Base-by-base conservation (phyloP, 2,888 invertebrate species). In the Morpho achilles region DNA sequence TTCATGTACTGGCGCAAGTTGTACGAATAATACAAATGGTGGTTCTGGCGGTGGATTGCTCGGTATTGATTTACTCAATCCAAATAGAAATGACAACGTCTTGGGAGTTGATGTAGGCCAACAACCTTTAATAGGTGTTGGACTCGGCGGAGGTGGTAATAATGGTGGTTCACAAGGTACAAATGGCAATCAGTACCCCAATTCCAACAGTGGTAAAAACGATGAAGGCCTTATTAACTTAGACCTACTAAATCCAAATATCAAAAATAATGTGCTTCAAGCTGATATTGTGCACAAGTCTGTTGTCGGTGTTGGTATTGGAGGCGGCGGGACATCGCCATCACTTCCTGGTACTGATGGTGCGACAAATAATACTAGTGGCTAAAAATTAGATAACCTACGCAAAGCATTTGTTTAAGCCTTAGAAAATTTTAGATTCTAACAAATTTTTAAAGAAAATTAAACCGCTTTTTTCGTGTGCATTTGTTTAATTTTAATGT, bases 61-160 rank as follows among this genome's bases (percentile, higher is more conserved):
- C 40, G 46, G 60, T 39, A 9, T 62, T 7, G 58, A 60, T 16
- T n/a, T 62, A 32, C 53, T 62, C 9, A 56, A 60, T 51, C 32
- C 43, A 32, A 56, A 59, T 9, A 60, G 58, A 40, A 62, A 56
- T 8, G 52, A 50, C 53, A 65, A 55, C 66, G 61, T 67, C 43
- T 56, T 59, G 53, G 65, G 48, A 46, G 44, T 60, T 40, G 64
- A 59, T 43, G 54, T 60, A 39, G 54, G 57, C 7, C 58, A 50
- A 10, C 51, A 52, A 47, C 52, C 56, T 56, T 1, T 65, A 47
- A 22, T 65, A 8, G 59, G 58, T 42, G 10, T 59, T 8, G 62
- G 62, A 22, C 44, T 62, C 23, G 62, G 60, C 32, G 55, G 53
- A 47, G 53, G 42, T 22, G 50, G 43, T 23, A 45, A 43, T 23